These are phyloP conservation scores for Prionace glauca DNA, from an alignment of 2,797 vertebrate species.

Conservation along the genomic window DNA sequence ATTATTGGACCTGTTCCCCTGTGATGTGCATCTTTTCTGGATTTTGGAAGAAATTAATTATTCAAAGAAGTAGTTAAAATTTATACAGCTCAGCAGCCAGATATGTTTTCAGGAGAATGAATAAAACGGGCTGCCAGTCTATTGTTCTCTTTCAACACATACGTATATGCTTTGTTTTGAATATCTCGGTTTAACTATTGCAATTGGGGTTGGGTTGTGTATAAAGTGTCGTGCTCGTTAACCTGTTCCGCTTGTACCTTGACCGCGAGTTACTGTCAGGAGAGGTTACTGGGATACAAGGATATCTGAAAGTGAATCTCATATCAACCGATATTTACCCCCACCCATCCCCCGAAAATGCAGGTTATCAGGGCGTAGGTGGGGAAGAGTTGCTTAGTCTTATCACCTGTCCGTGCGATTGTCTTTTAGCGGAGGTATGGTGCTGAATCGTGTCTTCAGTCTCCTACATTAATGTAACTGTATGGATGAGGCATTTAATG, in stretches of 20 bases:
- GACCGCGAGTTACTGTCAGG: background rate
- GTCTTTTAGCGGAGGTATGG: background rate
- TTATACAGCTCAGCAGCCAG: background rate
- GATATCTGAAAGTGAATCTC: background rate
- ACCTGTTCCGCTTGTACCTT: background rate
- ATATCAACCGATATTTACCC: background rate
- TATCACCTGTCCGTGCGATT: background rate
- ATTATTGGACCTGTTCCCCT: background rate
- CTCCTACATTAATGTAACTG: background rate
- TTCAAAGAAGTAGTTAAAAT: background rate
- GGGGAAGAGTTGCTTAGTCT: background rate
- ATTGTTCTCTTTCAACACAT: slow-evolving; percentile 13
- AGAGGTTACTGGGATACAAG: background rate
- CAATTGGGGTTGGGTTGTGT: background rate
- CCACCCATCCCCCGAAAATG: background rate
- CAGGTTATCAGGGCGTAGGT: background rate
- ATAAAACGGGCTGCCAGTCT: background rate
- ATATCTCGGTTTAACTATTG: background rate
- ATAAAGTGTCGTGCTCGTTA: background rate
- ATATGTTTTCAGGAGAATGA: background rate
- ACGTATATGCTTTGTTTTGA: background rate
- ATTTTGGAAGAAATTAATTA: slow-evolving; percentile 11
- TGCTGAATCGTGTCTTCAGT: background rate
- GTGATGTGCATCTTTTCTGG: background rate
- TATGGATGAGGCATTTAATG: background rate